Conservation (phyloP, 2,888 invertebrate species). For the Syrista parreyssii region DNA sequence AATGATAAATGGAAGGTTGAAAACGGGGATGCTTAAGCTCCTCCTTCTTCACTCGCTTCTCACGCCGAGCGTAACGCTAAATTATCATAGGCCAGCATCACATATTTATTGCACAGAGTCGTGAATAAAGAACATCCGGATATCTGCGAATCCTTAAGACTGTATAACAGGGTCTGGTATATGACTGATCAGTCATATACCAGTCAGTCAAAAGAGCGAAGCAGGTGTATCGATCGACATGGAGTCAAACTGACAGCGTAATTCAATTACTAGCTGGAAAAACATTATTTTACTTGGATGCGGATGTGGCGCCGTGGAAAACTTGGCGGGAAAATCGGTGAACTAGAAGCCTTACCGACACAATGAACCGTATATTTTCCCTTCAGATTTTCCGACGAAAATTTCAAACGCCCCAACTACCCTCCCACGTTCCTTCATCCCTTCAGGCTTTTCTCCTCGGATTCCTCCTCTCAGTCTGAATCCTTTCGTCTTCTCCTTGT, state of each 20-base stretch:
- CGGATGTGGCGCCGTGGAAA: not conserved
- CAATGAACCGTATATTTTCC: slow-evolving; percentile 50
- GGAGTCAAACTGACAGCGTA: not conserved
- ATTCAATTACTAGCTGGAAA: not conserved
- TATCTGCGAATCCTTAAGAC: not conserved
- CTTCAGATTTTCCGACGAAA: slow-evolving; percentile 47
- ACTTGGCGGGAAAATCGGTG: slow-evolving; percentile 36
- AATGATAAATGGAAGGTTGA: not conserved
- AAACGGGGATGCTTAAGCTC: not conserved
- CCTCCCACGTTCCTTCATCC: not conserved
- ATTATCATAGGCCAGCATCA: not conserved
- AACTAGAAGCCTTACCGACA: slow-evolving; percentile 28
- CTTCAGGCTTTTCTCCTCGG: slow-evolving; percentile 24
- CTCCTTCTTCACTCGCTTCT: not conserved
- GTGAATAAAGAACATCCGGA: not conserved
- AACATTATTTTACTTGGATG: not conserved
- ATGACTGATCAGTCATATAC: not conserved
- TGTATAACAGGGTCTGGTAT: not conserved
- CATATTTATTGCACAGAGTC: not conserved
- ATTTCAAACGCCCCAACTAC: slow-evolving; percentile 32
- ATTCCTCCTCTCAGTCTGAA: slow-evolving; percentile 30
- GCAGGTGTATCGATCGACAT: not conserved
- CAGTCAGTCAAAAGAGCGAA: not conserved
- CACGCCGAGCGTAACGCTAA: not conserved
- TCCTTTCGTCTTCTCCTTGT: slow-evolving; percentile 30